These are phyloP conservation scores for Brachypteracias leptosomus DNA, from an alignment of 2,113 vertebrate genomes.

Conservation along the genomic window DNA sequence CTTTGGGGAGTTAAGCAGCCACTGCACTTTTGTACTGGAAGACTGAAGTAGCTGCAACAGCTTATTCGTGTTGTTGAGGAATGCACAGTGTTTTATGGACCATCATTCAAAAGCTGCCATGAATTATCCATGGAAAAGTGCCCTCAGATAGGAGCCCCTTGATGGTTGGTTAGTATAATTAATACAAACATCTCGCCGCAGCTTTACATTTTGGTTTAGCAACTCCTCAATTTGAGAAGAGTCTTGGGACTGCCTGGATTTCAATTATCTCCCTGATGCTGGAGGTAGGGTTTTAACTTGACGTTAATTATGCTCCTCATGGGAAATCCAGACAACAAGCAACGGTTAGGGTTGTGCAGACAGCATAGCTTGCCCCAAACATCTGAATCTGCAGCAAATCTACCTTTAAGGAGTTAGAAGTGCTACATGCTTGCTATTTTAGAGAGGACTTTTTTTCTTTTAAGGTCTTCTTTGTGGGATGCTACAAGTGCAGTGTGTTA, in stretches of 20 bases:
- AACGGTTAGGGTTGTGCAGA: not conserved
- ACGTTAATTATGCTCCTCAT: slow-evolving; percentile 33
- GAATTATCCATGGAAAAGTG: slow-evolving; percentile 41
- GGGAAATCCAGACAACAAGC: not conserved
- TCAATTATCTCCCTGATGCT: slow-evolving; percentile 56
- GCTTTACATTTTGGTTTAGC: slow-evolving; percentile 56
- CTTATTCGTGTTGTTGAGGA: not conserved
- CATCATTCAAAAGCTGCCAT: slow-evolving; percentile 29
- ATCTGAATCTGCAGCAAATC: not conserved
- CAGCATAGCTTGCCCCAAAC: not conserved
- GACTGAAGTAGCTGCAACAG: not conserved
- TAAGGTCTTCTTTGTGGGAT: not conserved
- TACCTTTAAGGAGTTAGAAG: not conserved
- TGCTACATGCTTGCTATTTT: not conserved
- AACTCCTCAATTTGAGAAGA: slow-evolving; percentile 28
- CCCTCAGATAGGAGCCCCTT: slow-evolving; percentile 44
- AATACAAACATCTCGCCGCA: slow-evolving; percentile 17
- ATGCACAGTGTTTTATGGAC: not conserved
- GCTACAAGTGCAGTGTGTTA: not conserved
- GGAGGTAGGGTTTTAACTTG: slow-evolving; percentile 41
- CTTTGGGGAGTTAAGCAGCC: not conserved
- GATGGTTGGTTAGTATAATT: slow-evolving; percentile 59
- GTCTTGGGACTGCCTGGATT: slow-evolving; percentile 58
- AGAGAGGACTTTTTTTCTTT: not conserved
- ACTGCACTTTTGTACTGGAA: not conserved